Evolutionary conservation across 2,797 vertebrate genomes (phyloP), one percentile per base, ranked within the genome.

Genomic region (Pampus argenteus): DNA sequence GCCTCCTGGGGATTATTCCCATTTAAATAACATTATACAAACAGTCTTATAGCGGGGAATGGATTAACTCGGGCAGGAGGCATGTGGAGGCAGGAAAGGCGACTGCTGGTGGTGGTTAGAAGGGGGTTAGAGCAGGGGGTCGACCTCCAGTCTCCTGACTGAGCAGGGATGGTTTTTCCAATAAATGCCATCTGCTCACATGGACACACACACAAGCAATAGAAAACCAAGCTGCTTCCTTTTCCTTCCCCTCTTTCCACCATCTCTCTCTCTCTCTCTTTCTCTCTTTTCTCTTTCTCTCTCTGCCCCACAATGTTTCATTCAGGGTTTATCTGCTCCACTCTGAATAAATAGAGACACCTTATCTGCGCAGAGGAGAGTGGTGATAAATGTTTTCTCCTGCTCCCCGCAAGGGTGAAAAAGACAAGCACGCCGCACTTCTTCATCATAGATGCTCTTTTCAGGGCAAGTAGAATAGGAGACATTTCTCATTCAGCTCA

Each of bases 311-410:
- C 90, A 92, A 85, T 89, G 85, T 83, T 85, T 92, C 90, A 84
- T 92, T 92, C 85, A 86, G 42, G 76, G 81, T 90, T 94, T 94
- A 93, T 94, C 91, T 91, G 68, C 48, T 86, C 74, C 82, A 86
- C 87, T 87, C 82, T 85, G 85, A 93, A 92, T 92, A 89, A 93
- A 93, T 92, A 90, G 93, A 92, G 91, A 92, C 89, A 86, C 88
- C 91, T 94, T 95, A 93, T 94, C 94, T 90, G 78, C 22, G 61
- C 80, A 25, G 64, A 76, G 71, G 84, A 91, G 91, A 93, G 89
- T 66, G 71, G 74, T 91, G 90, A 94, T 94, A 87, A 93, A 93
- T 93, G 93, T 83, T 89, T 90, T 91, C 88, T 82, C 61, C 76
- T 83, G 85, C 83, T 79, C 63, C 79, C 87, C 65, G 78, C 83